Evolutionary conservation across 2,797 vertebrate genomes (phyloP).

Genomic region (Aselliscus stoliczkanus): DNA sequence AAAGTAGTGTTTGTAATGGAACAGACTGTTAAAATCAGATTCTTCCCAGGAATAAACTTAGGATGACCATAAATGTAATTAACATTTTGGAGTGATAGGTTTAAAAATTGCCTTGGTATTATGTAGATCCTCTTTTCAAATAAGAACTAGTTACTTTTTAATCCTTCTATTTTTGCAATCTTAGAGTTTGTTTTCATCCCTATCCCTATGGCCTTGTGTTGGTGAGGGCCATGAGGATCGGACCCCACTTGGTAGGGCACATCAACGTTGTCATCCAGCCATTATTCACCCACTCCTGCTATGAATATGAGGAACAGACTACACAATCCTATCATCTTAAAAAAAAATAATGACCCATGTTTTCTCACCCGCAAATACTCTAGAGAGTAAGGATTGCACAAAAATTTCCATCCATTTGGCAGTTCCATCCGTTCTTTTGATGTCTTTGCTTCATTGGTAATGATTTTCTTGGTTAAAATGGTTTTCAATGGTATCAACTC

Average conservation of each 20-base stretch:
- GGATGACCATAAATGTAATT: background rate
- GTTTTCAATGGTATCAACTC: background rate
- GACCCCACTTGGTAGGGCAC: background rate
- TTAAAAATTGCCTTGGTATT: background rate
- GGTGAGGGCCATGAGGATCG: background rate
- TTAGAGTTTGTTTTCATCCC: background rate
- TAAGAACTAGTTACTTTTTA: background rate
- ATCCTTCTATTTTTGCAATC: background rate
- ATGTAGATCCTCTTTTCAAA: background rate
- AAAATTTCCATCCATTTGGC: background rate
- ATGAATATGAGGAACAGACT: background rate
- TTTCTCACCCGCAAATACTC: background rate
- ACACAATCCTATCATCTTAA: background rate
- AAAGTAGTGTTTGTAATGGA: background rate
- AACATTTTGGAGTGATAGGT: background rate
- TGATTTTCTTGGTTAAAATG: conserved; percentile 10
- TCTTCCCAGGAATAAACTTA: background rate
- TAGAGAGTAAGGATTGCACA: background rate
- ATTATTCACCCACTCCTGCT: background rate
- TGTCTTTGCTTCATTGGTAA: background rate
- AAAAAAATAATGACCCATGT: background rate
- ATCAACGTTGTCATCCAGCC: background rate
- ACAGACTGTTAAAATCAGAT: background rate
- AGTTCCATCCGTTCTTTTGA: background rate
- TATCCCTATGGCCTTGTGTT: background rate